Evolutionary conservation across 1,140 invertebrate species (phyloP), one percentile per base, ranked within the genome.

Genomic region (Euwallacea similis): DNA sequence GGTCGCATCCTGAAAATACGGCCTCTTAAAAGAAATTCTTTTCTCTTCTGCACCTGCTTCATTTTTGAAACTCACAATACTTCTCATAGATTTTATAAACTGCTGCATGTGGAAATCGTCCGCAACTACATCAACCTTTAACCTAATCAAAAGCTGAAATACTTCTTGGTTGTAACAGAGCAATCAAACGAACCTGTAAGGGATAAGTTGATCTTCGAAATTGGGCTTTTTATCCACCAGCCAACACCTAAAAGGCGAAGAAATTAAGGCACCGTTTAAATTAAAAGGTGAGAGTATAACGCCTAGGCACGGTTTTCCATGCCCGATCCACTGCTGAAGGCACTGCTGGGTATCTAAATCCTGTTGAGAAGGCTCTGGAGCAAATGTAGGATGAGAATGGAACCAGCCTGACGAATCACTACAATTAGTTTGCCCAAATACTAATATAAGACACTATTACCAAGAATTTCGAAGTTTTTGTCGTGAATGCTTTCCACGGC

Each of bases 321-420:
- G 66, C 21, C 83, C 81, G 78, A 89, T 88, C 84, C 85, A 87
- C 41, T 84, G 78, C 81, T 89, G 85, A 67, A 87, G 84, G 61
- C 83, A 82, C 43, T 81, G 78, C 76, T 89, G 88, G 42, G 87
- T 88, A 70, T 87, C 85, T 15, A 89, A 79, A 79, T 89, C 88
- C 66, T 87, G 83, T 9, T 87, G 77, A 6, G 87, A 88, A 4
- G 88, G 88, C 75, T 87, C 85, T 1, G 88, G 86, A 7, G 81
- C 79, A 74, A 89, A 89, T n/a, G 84, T 86, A 16, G 88, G 88
- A 81, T 89, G 88, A 0, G 87, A 88, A 77, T 89, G 88, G 77
- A 88, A 89, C 88, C 88, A 89, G 6, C 88, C 88, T 6, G 89
- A 82, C 10, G 46, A 4, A 4, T 15, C 50, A 66, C 10, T 54